Conservation (phyloP, 2,888 invertebrate species). For the Harpagoxenus sublaevis region DNA sequence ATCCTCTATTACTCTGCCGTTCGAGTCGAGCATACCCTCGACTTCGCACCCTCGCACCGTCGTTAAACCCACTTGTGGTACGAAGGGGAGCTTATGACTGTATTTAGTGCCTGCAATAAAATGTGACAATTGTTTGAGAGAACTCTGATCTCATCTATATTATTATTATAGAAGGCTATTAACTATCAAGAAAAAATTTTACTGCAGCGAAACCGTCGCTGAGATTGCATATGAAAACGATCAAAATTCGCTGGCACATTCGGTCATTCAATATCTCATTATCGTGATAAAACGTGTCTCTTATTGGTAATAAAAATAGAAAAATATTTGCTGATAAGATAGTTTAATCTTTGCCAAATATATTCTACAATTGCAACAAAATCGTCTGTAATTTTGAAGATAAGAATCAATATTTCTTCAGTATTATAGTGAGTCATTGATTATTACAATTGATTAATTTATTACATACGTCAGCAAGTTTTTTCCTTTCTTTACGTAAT, state of each 20-base stretch:
- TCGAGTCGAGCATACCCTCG: conserved; percentile 98
- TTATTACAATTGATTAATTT: not conserved
- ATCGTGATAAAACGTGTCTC: not conserved
- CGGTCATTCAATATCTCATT: not conserved
- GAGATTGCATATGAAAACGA: not conserved
- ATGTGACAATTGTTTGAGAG: conserved; percentile 1
- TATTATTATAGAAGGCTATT: conserved; percentile 3
- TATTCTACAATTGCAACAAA: not conserved
- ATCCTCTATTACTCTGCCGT: conserved; percentile 98
- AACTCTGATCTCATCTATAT: not conserved
- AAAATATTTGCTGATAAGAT: not conserved
- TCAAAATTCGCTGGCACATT: not conserved
- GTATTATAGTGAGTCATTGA: not conserved
- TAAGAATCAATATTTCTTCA: not conserved
- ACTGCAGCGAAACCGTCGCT: not conserved
- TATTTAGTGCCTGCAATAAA: conserved; percentile 91
- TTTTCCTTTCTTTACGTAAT: not conserved
- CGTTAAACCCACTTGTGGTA: conserved; percentile 96
- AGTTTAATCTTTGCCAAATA: not conserved
- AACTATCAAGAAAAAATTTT: not conserved
- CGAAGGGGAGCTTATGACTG: conserved; percentile 93
- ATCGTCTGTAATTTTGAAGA: not conserved
- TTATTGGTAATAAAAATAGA: not conserved
- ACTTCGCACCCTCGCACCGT: conserved; percentile 99
- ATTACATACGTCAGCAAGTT: not conserved